Evolutionary conservation across 2,888 invertebrate genomes (phyloP).

Genomic region (Dolomedes plantarius): DNA sequence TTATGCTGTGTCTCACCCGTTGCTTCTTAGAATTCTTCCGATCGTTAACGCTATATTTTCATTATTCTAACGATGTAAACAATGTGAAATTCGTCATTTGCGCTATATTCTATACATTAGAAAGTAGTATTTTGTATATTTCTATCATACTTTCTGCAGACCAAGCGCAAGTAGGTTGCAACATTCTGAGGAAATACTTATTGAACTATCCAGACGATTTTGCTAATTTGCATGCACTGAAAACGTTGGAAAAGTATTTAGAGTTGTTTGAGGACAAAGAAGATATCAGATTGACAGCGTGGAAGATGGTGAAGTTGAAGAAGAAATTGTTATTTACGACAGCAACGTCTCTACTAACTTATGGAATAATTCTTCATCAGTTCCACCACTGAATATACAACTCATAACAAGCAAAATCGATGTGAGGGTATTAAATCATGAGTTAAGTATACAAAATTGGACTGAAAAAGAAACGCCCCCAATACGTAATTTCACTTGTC

Average conservation of each 20-base stretch:
- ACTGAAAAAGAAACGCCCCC: too few relatives aligned
- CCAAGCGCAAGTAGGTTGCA: conserved; percentile 33
- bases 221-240: conserved; percentile 24
- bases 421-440: too few relatives aligned
- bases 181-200: conserved; percentile 29
- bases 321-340: conserved; percentile 55
- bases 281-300: conserved; percentile 48
- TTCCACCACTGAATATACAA: too few relatives aligned
- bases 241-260: conserved; percentile 36
- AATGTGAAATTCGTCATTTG: conserved; percentile 35
- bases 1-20: conserved; percentile 38
- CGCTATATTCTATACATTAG: conserved; percentile 36
- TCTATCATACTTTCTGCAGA: conserved; percentile 39
- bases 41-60: conserved; percentile 45
- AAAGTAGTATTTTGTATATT: too few relatives aligned
- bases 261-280: conserved; percentile 57
- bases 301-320: conserved; percentile 58
- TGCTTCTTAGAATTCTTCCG: conserved; percentile 56
- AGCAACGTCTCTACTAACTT: conserved; percentile 34
- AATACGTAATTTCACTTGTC: too few relatives aligned
- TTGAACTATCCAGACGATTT: conserved; percentile 6
- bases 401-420: too few relatives aligned
- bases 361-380: conserved; percentile 47
- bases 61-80: conserved; percentile 42
- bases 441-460: too few relatives aligned